Evolutionary conservation across 2,888 invertebrate species (phyloP), one percentile per base, ranked within the genome.

Genomic region (Amitus sp.): DNA sequence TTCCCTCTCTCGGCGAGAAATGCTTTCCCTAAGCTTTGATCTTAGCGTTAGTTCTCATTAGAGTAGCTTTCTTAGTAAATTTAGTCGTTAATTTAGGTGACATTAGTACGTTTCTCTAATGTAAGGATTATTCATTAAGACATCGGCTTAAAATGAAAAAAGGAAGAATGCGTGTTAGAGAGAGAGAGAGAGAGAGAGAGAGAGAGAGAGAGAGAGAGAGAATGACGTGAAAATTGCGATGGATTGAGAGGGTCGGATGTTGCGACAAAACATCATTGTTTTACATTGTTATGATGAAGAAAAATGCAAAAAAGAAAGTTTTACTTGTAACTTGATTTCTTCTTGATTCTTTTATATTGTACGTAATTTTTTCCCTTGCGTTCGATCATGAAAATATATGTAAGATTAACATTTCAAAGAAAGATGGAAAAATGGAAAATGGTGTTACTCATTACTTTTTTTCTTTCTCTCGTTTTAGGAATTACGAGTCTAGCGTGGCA

Each of bases 21-120:
- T 73, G 75, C 75, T 76, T 76, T 74, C 69, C 70, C 70, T 75
- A 75, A 76, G 75, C 75, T 76, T 76, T 75, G 69, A 67, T 69
- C 69, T 60, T 74, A 69, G 73, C 68, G 65, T 58, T 75, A 73
- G 72, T 68, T 69, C 66, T 69, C 69, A 67, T 72, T 75, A 75
- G 74, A 71, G 58, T 74, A 75, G 75, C 66, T 66, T 67, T 64
- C 62, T 59, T 64, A 64, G 61, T 64, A 61, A 55, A 52, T 47
- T 62, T 64, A 66, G 65, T 60, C 48, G 59, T 60, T 62, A 67
- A 47, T 65, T 39, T 65, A 67, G 61, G 47, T 56, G 56, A 68
- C 69, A 66, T 68, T 78, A 79, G 77, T 70, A 70, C 76, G 79
- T 78, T 78, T 79, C 76, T 78, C 79, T 72, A 72, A 75, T 73